Conservation (phyloP, 2,113 vertebrate genomes). For the Coptodon bakossiorum region DNA sequence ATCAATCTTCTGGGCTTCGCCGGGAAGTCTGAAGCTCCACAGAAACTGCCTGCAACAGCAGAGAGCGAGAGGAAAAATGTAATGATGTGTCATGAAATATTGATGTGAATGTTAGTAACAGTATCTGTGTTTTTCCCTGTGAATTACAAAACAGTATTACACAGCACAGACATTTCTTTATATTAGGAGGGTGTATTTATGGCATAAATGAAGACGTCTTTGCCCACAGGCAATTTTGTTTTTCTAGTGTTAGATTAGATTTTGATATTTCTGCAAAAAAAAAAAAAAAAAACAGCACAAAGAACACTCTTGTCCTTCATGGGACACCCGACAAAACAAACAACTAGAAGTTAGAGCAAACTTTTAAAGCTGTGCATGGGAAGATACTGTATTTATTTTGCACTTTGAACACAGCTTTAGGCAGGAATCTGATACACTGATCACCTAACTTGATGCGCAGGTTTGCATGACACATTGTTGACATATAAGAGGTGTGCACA, state of each 20-base stretch:
- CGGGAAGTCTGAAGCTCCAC: conserved; percentile 96
- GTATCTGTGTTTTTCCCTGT: neutral
- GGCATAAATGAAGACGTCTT: neutral
- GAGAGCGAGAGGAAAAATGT: neutral
- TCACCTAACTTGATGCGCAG: neutral
- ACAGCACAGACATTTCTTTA: neutral
- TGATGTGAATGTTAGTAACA: neutral
- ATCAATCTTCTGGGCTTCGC: conserved; percentile 97
- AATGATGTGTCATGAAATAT: neutral
- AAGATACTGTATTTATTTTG: neutral
- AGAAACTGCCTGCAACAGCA: conserved; percentile 84
- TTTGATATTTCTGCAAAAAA: neutral
- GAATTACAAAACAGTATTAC: neutral
- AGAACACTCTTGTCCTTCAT: neutral
- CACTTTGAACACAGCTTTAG: neutral
- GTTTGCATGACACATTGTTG: neutral
- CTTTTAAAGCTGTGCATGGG: neutral
- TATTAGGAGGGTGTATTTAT: neutral
- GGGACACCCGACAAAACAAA: neutral
- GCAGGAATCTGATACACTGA: neutral
- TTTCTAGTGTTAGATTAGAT: neutral
- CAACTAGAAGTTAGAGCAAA: neutral
- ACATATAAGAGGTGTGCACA: neutral
- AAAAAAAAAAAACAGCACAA: neutral
- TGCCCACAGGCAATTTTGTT: neutral